Conservation (phyloP, 2,888 invertebrate genomes). For the Endotricha flammealis region DNA sequence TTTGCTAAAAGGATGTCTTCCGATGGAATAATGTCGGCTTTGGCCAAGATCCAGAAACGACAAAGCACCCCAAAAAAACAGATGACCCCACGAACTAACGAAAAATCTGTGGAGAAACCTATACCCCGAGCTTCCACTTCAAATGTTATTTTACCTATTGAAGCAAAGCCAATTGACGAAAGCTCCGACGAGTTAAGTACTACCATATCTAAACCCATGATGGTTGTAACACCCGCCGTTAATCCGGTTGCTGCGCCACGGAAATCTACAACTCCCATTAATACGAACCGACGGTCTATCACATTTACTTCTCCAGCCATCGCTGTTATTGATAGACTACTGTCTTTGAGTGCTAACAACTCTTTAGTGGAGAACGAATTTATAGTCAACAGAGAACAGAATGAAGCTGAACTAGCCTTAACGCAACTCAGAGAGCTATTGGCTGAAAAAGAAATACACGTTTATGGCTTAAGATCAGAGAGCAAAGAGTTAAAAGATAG, state of each 20-base stretch:
- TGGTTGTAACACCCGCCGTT: conserved; percentile 66
- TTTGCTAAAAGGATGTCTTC: conserved; percentile 61
- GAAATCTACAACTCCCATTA: conserved; percentile 48
- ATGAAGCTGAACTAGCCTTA: conserved; percentile 55
- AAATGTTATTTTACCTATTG: conserved; percentile 30
- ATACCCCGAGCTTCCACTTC: conserved; percentile 40
- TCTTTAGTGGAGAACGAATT: conserved; percentile 42
- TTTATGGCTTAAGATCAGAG: conserved; percentile 69
- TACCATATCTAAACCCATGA: conserved; percentile 59
- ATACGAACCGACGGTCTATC: conserved; percentile 57
- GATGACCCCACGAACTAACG: conserved; percentile 23
- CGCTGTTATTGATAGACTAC: conserved; percentile 71
- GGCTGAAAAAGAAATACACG: conserved; percentile 73
- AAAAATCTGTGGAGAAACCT: conserved; percentile 18
- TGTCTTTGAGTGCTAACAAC: conserved; percentile 61
- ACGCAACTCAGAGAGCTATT: conserved; percentile 71
- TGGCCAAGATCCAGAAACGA: conserved; percentile 44
- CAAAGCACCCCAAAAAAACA: conserved; percentile 55
- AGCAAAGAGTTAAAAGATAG: conserved; percentile 69
- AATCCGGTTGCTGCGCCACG: conserved; percentile 50
- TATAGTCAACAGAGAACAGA: conserved; percentile 39
- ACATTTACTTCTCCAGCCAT: conserved; percentile 72
- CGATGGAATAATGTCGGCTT: conserved; percentile 48
- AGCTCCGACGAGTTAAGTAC: conserved; percentile 44
- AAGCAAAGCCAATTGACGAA: conserved; percentile 31